phyloP scores from a whole-genome alignment of 37 sponge, comb jelly and placozoan genomes.

The Aplysina aerophoba region DNA sequence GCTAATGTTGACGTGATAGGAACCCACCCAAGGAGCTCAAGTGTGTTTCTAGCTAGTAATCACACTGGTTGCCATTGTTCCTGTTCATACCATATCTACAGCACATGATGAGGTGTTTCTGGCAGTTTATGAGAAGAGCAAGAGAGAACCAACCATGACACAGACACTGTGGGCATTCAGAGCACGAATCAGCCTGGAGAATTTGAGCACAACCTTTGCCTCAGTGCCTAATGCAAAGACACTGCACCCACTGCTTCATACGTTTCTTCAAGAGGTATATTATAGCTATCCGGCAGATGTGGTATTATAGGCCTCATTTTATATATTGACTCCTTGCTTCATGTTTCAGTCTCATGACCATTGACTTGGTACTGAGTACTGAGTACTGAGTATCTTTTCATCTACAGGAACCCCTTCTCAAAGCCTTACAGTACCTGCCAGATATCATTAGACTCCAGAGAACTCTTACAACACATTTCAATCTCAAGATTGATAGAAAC shows the following conservation, averaged over 20 bases:
- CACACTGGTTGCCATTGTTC: neutral
- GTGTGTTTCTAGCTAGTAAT: no score
- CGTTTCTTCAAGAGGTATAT: neutral
- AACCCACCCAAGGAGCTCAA: no score
- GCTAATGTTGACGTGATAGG: neutral
- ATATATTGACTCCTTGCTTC: no score
- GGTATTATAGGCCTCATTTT: no score
- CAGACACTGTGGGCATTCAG: slow-evolving; percentile 10
- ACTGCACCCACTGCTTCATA: slow-evolving; percentile 6
- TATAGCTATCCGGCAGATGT: no score
- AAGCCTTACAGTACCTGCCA: slow-evolving; percentile 77
- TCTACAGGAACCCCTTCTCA: slow-evolving; percentile 55
- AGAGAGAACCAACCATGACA: slow-evolving; percentile 22
- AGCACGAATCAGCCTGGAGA: neutral
- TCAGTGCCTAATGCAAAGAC: neutral
- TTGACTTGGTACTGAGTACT: no score
- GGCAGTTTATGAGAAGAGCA: slow-evolving; percentile 69
- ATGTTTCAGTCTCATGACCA: no score
- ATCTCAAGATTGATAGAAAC: slow-evolving; percentile 32
- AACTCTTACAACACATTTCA: slow-evolving; percentile 18
- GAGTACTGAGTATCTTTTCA: no score
- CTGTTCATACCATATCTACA: neutral
- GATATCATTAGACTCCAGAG: slow-evolving; percentile 70
- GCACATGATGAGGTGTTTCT: slow-evolving; percentile 49
- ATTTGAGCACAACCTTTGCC: neutral